Evolutionary conservation across 2,113 vertebrate species (phyloP).

Genomic region (Tyrannus savana): DNA sequence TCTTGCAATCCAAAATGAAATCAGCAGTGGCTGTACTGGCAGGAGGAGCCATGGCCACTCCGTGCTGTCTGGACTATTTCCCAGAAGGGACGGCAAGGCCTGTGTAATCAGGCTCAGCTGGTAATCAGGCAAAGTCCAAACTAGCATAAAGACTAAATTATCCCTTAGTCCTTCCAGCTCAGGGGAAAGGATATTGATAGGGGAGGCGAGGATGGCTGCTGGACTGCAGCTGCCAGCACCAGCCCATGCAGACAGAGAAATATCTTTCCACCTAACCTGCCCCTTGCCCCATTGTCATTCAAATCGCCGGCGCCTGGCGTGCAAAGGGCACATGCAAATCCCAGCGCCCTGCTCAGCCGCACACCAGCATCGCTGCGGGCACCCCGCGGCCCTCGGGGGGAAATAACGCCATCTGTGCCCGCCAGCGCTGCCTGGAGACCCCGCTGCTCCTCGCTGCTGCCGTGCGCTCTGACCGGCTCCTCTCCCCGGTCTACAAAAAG

Average conservation of each 20-base stretch:
- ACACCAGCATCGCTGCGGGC: background rate
- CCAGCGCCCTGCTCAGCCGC: background rate
- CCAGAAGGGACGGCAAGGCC: slow-evolving; percentile 61
- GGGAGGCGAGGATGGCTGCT: background rate
- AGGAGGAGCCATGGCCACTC: background rate
- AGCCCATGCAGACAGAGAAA: background rate
- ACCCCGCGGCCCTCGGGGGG: background rate
- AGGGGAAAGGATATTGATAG: slow-evolving; percentile 62
- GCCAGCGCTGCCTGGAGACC: background rate
- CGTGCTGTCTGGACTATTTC: slow-evolving; percentile 13
- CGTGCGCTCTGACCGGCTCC: background rate
- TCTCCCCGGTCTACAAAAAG: background rate
- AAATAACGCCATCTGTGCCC: background rate
- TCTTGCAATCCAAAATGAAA: background rate
- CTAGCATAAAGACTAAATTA: slow-evolving; percentile 68
- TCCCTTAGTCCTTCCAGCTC: slow-evolving; percentile 60
- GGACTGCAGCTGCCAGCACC: slow-evolving; percentile 64
- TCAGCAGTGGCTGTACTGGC: background rate
- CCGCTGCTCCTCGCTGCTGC: background rate
- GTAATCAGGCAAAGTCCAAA: slow-evolving; percentile 71
- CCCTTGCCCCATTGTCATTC: slow-evolving; percentile 23
- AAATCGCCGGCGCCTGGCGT: background rate
- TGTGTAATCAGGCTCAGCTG: slow-evolving; percentile 78
- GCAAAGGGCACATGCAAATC: slow-evolving; percentile 1
- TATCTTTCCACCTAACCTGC: slow-evolving; percentile 45